Evolutionary conservation across 2,113 vertebrate species (phyloP).

Genomic region (Heliornis fulica): DNA sequence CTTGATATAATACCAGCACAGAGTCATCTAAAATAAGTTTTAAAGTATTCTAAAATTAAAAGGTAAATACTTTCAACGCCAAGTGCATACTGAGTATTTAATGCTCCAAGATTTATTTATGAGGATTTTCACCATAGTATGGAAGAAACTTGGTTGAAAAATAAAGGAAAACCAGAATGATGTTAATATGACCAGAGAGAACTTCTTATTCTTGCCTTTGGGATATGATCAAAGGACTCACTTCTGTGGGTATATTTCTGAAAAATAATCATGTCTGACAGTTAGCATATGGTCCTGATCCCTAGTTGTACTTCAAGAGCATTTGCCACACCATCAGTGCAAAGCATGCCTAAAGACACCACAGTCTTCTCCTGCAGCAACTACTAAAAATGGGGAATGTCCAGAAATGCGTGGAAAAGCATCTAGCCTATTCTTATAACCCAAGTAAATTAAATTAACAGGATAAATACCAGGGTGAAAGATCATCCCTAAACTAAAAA

Average conservation of each 20-base stretch:
- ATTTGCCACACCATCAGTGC: background rate
- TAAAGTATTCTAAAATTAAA: constrained; percentile 48
- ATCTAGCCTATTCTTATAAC: background rate
- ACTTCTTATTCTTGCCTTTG: constrained; percentile 48
- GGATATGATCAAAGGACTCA: constrained; percentile 50
- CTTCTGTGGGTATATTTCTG: constrained; percentile 22
- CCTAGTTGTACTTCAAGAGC: background rate
- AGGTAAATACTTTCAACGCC: background rate
- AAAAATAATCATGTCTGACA: constrained; percentile 51
- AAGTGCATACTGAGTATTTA: background rate
- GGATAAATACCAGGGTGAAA: background rate
- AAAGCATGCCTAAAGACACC: background rate
- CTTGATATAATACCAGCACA: background rate
- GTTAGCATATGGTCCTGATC: background rate
- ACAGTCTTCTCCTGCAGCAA: background rate
- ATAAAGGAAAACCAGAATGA: constrained; percentile 65
- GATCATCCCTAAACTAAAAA: background rate
- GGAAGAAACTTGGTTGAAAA: constrained; percentile 21
- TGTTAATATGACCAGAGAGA: constrained; percentile 63
- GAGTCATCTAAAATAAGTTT: background rate
- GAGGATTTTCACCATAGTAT: constrained; percentile 33
- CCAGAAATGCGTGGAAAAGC: background rate
- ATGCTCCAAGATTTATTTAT: constrained; percentile 58
- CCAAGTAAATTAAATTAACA: background rate
- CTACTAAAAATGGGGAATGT: background rate